Evolutionary conservation across 2,797 vertebrate genomes (phyloP).

Genomic region (Chloroceryle inda): DNA sequence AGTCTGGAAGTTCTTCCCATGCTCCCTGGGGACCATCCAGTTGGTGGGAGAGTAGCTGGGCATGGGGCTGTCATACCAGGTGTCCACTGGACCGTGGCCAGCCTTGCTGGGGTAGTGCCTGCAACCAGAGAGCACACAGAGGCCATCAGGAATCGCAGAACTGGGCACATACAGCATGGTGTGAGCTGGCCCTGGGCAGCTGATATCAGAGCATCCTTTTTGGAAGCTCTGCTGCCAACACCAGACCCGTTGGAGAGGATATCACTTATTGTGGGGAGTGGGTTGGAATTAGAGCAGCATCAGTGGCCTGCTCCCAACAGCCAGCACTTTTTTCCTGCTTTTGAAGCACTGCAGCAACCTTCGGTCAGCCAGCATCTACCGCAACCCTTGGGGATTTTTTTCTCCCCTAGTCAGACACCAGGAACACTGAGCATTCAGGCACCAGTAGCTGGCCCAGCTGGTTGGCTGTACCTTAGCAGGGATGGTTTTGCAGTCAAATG

Average conservation of each 20-base stretch:
- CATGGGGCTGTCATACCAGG: constrained; percentile 82
- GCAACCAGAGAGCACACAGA: neutral
- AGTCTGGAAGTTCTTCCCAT: constrained; percentile 84
- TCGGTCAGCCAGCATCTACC: neutral
- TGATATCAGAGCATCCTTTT: rapidly evolving
- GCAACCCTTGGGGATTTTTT: neutral
- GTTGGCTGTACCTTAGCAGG: neutral
- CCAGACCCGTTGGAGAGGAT: neutral
- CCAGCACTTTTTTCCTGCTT: neutral
- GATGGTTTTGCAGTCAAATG: neutral
- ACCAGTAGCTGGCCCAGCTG: neutral
- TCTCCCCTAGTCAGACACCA: neutral
- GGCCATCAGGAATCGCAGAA: neutral
- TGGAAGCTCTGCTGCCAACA: neutral
- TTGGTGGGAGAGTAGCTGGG: constrained; percentile 86
- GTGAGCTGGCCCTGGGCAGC: rapidly evolving
- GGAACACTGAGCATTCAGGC: rapidly evolving
- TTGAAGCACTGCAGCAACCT: neutral
- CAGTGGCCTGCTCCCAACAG: neutral
- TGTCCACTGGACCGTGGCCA: constrained; percentile 79
- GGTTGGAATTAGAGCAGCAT: neutral
- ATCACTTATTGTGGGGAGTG: rapidly evolving
- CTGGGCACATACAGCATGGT: rapidly evolving
- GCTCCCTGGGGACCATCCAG: constrained; percentile 86
- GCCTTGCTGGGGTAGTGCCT: constrained; percentile 87